Evolutionary conservation across 2,797 vertebrate species (phyloP).

Genomic region (Tragelaphus eurycerus): DNA sequence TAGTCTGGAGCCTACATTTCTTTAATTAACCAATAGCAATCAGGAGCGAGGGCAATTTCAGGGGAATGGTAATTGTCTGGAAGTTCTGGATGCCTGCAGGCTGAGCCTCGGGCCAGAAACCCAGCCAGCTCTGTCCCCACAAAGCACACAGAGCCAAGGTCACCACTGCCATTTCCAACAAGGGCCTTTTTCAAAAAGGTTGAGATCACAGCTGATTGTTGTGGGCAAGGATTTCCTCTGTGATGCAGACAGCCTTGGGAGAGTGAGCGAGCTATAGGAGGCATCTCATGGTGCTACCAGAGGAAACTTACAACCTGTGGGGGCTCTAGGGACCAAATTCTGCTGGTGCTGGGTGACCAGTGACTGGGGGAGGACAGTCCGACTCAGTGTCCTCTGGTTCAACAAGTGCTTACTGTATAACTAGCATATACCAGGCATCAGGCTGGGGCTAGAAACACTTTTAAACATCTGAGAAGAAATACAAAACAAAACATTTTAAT

Average conservation of each 20-base stretch:
- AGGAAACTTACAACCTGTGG: neutral
- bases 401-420: neutral
- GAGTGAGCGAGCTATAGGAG: neutral
- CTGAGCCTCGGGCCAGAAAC: constrained; percentile 74
- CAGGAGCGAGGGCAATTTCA: constrained; percentile 71
- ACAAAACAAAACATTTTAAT: neutral
- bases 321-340: neutral
- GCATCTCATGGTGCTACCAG: neutral
- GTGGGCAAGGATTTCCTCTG: constrained; percentile 53
- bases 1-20: constrained; percentile 75
- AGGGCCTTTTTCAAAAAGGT: constrained; percentile 52
- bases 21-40: constrained; percentile 79
- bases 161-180: constrained; percentile 60
- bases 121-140: constrained; percentile 57
- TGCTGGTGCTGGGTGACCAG: neutral
- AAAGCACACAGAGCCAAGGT: constrained; percentile 67
- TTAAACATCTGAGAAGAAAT: constrained; percentile 48
- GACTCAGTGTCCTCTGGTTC: neutral
- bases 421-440: neutral
- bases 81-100: constrained; percentile 75
- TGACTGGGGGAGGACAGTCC: neutral
- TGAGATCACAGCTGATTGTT: constrained; percentile 60
- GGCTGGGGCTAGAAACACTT: neutral
- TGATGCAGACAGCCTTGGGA: constrained; percentile 32
- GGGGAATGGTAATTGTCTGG: constrained; percentile 76